phyloP scores from a whole-genome alignment of 2,797 vertebrate species.

The Cichlasoma orientale region DNA sequence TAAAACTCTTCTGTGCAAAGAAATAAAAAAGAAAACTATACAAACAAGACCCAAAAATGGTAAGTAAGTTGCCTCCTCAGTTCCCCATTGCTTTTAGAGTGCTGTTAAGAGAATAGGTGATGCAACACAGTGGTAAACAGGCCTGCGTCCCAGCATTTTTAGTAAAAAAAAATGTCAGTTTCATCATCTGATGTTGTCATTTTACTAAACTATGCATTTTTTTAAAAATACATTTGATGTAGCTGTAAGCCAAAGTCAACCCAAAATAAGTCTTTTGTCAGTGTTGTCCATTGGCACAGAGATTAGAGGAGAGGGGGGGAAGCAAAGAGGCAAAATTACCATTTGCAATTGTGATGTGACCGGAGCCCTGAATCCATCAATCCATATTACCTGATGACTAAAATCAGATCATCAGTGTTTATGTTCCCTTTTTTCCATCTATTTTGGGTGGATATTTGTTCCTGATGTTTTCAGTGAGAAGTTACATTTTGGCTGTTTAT shows the following conservation, averaged over 20 bases:
- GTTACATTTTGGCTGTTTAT: constrained; percentile 1
- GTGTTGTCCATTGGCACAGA: background rate
- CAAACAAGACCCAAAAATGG: background rate
- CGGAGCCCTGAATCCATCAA: background rate
- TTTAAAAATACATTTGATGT: too few relatives aligned
- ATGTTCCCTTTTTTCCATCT: background rate
- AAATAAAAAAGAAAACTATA: background rate
- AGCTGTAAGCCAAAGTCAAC: background rate
- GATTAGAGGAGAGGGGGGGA: background rate
- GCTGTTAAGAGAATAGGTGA: background rate
- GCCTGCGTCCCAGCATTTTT: background rate
- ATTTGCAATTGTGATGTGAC: background rate
- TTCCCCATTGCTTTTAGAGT: background rate
- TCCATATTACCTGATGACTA: background rate
- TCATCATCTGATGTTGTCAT: background rate
- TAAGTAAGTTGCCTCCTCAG: background rate
- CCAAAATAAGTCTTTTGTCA: background rate
- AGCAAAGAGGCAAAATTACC: background rate
- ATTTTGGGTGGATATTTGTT: too few relatives aligned
- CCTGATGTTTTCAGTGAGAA: background rate
- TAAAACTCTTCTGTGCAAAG: background rate
- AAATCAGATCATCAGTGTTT: background rate
- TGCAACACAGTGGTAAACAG: background rate
- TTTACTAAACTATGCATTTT: background rate
- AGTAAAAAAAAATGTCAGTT: constrained; percentile 1